Evolutionary conservation across 2,888 invertebrate species (phyloP).

Genomic region (Timandra comae): DNA sequence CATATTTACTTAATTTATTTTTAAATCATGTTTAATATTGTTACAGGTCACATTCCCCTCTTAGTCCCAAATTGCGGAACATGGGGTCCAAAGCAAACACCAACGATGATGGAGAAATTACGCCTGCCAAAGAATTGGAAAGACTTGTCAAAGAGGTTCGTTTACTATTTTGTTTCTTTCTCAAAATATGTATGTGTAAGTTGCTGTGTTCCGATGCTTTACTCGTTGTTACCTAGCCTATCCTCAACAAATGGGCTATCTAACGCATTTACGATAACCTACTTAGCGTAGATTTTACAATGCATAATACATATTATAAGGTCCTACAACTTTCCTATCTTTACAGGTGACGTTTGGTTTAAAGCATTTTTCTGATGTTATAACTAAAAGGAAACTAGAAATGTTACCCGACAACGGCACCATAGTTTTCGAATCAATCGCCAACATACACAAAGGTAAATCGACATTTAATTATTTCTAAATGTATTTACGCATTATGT

Average conservation of each 20-base stretch:
- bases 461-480: not conserved
- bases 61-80: conserved; percentile 77
- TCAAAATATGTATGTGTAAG: too few species aligned
- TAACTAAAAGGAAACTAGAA: conserved; percentile 92
- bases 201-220: too few species aligned
- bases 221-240: too few species aligned
- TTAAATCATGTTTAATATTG: too few species aligned
- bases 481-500: not conserved
- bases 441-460: conserved; percentile 86
- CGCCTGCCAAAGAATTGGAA: conserved; percentile 84
- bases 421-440: conserved; percentile 93
- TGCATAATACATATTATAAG: too few species aligned
- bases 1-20: too few species aligned
- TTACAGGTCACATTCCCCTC: conserved; percentile 79
- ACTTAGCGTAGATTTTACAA: too few species aligned
- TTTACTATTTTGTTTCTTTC: too few species aligned
- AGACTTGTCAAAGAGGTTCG: conserved; percentile 82
- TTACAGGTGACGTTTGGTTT: conserved; percentile 75
- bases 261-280: too few species aligned
- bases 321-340: too few species aligned
- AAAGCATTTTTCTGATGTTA: conserved; percentile 94
- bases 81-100: conserved; percentile 70
- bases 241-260: too few species aligned
- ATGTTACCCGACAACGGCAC: conserved; percentile 96
- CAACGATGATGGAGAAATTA: conserved; percentile 76